These are phyloP conservation scores for Drosophila paramelanica DNA, from an alignment of 2,888 invertebrate species.

Conservation along the genomic window DNA sequence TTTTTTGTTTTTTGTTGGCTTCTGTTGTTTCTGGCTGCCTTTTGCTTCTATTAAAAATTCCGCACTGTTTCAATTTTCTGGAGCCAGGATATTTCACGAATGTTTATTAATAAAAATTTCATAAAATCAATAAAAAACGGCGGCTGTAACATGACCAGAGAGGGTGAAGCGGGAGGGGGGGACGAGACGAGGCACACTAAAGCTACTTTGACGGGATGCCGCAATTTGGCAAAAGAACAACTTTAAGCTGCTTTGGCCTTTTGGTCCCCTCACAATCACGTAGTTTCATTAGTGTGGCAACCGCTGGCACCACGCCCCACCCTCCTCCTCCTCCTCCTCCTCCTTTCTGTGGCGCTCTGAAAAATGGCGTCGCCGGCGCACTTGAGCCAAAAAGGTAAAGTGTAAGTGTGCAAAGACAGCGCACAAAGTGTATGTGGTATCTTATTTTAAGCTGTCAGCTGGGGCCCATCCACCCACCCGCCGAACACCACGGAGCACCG, in stretches of 20 bases:
- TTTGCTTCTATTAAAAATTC: constrained; percentile 72
- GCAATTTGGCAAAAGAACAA: constrained; percentile 13
- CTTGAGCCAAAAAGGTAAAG: constrained; percentile 66
- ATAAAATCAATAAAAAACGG: constrained; percentile 68
- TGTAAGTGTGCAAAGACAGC: constrained; percentile 54
- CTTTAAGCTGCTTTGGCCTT: constrained; percentile 47
- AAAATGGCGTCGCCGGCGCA: constrained; percentile 53
- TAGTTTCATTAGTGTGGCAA: constrained; percentile 52
- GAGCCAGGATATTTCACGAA: constrained; percentile 69
- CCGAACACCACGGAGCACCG: constrained; percentile 19
- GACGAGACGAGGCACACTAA: constrained; percentile 1
- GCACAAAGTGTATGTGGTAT: constrained; percentile 68
- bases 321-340: too few relatives aligned
- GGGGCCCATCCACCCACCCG: constrained; percentile 3
- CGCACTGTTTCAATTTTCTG: constrained; percentile 55
- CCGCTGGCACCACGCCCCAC: constrained; percentile 2
- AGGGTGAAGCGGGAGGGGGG: too few relatives aligned
- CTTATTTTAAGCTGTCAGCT: constrained; percentile 63
- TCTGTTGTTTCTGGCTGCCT: constrained; percentile 23
- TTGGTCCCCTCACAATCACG: constrained; percentile 41
- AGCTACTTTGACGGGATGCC: constrained; percentile 15
- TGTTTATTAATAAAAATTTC: constrained; percentile 80
- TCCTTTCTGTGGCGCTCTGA: constrained; percentile 46
- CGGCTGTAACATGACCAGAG: constrained; percentile 13
- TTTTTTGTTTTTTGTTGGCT: constrained; percentile 4